Conservation (phyloP, 2,797 vertebrate species). For the Petrocephalus schoutedeni region DNA sequence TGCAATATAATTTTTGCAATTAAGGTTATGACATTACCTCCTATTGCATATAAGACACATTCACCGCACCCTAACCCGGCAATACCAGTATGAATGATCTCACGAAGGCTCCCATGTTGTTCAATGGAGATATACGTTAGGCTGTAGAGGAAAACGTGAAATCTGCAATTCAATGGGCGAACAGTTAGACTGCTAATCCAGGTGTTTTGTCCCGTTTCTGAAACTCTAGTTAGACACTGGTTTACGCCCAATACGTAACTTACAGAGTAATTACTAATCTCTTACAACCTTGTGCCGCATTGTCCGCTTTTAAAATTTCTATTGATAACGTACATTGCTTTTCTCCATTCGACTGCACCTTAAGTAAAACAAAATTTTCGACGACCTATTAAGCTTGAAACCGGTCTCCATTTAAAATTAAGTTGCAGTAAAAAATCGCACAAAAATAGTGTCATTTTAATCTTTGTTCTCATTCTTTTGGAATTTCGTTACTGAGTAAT, state of each 20-base stretch:
- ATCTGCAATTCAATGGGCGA: constrained; percentile 1
- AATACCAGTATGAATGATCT: not conserved
- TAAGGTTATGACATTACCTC: not conserved
- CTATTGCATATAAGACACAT: not conserved
- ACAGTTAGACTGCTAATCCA: not conserved
- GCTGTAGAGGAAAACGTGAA: not conserved
- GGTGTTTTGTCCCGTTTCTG: not conserved
- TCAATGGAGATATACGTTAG: not conserved
- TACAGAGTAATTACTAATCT: not conserved
- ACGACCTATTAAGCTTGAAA: not conserved
- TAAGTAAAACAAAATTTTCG: not conserved
- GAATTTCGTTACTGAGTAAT: not conserved
- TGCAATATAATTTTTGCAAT: constrained; percentile 8
- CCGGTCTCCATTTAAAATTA: not conserved
- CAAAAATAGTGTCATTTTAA: not conserved
- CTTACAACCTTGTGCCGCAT: not conserved
- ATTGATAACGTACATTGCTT: not conserved
- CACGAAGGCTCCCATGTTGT: not conserved
- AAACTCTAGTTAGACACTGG: not conserved
- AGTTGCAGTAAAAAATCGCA: not conserved
- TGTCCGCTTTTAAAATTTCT: not conserved
- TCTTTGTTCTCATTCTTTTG: not conserved
- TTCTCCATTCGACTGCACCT: not conserved
- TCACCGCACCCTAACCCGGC: not conserved
- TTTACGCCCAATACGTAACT: not conserved